Evolutionary conservation across 2,113 vertebrate genomes (phyloP).

Genomic region (Bos taurus): DNA sequence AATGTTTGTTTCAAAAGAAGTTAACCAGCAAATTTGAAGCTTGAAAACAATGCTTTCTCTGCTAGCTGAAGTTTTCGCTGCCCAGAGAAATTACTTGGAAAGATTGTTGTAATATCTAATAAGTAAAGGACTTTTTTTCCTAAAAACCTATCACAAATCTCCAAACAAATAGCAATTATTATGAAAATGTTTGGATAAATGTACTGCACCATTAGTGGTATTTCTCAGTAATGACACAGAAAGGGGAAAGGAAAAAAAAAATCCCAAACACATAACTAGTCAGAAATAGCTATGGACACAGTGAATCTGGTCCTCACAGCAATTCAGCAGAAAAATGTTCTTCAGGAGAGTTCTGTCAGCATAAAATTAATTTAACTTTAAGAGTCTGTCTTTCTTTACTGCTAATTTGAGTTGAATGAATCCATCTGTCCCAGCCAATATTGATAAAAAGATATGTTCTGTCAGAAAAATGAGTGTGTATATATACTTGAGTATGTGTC

Average conservation of each 20-base stretch:
- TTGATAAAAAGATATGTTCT: constrained; percentile 1
- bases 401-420: constrained; percentile 21
- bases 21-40: neutral
- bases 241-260: neutral
- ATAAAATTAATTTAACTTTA: constrained; percentile 33
- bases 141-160: constrained; percentile 19
- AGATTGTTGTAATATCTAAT: neutral
- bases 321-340: neutral
- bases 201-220: constrained; percentile 9
- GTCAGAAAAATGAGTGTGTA: neutral
- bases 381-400: neutral
- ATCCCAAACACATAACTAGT: neutral
- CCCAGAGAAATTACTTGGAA: constrained; percentile 5
- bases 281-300: neutral
- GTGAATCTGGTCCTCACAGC: neutral
- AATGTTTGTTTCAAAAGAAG: neutral
- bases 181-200: neutral
- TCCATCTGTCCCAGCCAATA: neutral
- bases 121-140: neutral
- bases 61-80: neutral
- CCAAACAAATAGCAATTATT: neutral
- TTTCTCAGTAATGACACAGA: neutral
- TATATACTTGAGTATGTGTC: neutral
- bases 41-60: neutral
- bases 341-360: constrained; percentile 41